Base-by-base conservation (phyloP, 2,113 vertebrate genomes). In the Lipophrys pholis region DNA sequence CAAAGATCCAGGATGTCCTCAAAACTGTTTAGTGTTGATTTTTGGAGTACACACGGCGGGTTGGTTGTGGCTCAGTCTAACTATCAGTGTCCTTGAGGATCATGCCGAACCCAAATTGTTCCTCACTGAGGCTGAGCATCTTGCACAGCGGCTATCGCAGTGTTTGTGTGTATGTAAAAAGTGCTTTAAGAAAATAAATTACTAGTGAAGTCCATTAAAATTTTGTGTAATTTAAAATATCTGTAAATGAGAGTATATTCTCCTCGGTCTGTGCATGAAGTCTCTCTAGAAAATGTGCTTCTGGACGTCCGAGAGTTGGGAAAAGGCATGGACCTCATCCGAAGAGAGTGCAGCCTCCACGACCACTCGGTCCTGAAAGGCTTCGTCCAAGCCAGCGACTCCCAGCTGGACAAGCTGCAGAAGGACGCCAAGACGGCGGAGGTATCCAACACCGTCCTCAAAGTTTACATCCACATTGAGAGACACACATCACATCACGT, bases 281-380 rank as follows among this genome's bases (percentile, higher is more conserved):
- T 99, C 57, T 99, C 98, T 73, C 88, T 98, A 92, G 97, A 99
- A 92, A 98, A 98, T 0, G 98, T 99, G 75, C 79, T 99, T 89
- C 91, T 97, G 75, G 98, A 99, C 0, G 96, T 99, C 6, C 95
- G 95, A 86, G 98, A 99, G 92, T 93, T 99, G 89, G 96, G 96
- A 6, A 95, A 96, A 76, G 97, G 97, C 8, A 99, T 98, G 97
- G 97, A 99, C 35, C 91, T 97, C 82, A 96, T 98, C 69, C 94
- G 96, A 45, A 91, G 95, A 11, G 97, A 98, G 81, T 96, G 96
- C 9, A 95, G 94, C 76, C 93, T 95, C 41, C 97, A 98, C 0
- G 98, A 99, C 74, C 95, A 95, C 59, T 84, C 93, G 0, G 94
- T 98, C 11, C 95, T 99, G 62, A 96, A 97, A 64, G 81, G 76